Evolutionary conservation across 2,888 invertebrate species (phyloP).

Genomic region (Unio pictorum): DNA sequence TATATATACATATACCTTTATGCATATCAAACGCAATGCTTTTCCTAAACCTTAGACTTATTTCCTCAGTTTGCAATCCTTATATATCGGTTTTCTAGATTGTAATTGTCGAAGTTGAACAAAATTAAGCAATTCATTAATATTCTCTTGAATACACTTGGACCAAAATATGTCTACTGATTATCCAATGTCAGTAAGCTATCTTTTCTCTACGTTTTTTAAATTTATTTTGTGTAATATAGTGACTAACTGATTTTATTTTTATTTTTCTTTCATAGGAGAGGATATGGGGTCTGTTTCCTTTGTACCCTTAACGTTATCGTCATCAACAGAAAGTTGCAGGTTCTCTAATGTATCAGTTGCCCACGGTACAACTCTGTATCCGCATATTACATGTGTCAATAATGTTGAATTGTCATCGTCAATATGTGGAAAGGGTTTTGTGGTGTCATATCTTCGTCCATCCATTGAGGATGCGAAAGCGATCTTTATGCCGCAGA

Average conservation of each 20-base stretch:
- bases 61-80: too few relatives aligned
- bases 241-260: not conserved
- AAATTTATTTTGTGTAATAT: not conserved
- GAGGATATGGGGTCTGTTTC: not conserved
- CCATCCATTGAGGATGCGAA: not conserved
- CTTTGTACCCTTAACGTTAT: not conserved
- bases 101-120: too few relatives aligned
- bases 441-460: constrained; percentile 1
- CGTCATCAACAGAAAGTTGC: not conserved
- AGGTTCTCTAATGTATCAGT: not conserved
- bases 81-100: too few relatives aligned
- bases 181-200: too few relatives aligned
- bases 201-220: too few relatives aligned
- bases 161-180: too few relatives aligned
- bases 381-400: constrained; percentile 4
- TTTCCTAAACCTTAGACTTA: too few relatives aligned
- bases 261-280: too few relatives aligned
- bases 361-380: constrained; percentile 10
- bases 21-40: too few relatives aligned
- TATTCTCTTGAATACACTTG: too few relatives aligned
- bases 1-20: too few relatives aligned
- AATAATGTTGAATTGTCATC: constrained; percentile 6
- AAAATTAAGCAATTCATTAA: too few relatives aligned
- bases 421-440: not conserved
- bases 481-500: not conserved